Evolutionary conservation across 1,140 invertebrate genomes (phyloP).

Genomic region (Plutomurus gul): DNA sequence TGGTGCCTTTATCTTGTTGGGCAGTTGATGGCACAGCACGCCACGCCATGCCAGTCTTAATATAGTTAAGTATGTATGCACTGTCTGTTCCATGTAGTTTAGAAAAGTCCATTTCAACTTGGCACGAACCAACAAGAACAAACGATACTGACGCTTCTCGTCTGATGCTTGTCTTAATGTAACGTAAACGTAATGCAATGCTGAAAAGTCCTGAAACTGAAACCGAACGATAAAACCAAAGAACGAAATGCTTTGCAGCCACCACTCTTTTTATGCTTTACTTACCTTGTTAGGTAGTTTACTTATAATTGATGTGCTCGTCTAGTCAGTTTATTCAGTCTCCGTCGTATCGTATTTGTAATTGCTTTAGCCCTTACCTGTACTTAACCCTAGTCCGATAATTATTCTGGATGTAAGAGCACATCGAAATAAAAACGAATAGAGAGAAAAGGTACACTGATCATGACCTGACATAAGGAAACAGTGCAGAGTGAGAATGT

Average conservation of each 20-base stretch:
- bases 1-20: not conserved
- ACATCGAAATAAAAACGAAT: too few species aligned
- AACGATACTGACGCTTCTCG: not conserved
- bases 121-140: constrained; percentile 5
- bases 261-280: not conserved
- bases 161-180: not conserved
- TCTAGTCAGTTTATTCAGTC: too few species aligned
- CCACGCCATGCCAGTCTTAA: not conserved
- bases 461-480: too few species aligned
- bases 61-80: not conserved
- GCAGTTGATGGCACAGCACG: not conserved
- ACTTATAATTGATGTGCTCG: too few species aligned
- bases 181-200: not conserved
- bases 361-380: too few species aligned
- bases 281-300: too few species aligned
- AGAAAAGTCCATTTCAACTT: not conserved
- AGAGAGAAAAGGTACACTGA: too few species aligned
- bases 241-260: not conserved
- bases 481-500: too few species aligned
- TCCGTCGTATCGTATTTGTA: too few species aligned
- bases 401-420: too few species aligned
- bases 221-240: not conserved
- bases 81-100: not conserved
- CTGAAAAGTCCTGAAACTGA: not conserved
- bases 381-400: too few species aligned